Conservation (phyloP, 2,113 vertebrate species). For the Ammodramus savannarum region DNA sequence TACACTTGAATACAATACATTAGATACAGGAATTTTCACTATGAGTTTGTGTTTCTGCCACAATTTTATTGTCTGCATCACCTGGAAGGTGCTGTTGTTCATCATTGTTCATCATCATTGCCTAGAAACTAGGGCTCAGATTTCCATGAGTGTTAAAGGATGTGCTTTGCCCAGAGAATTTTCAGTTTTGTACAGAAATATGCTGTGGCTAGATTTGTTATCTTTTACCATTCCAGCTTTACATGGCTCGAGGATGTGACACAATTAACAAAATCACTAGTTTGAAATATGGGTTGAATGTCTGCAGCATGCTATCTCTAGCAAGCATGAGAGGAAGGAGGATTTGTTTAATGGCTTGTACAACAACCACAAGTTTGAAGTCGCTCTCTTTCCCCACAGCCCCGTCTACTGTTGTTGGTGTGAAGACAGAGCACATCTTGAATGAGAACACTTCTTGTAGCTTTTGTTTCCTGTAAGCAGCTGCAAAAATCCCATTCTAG, state of each 20-base stretch:
- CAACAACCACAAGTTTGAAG: not conserved
- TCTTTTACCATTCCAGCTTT: not conserved
- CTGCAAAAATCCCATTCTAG: not conserved
- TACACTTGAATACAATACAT: not conserved
- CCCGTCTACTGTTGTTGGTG: not conserved
- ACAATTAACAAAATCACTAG: not conserved
- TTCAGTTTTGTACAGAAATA: not conserved
- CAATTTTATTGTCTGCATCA: not conserved
- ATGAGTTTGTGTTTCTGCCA: not conserved
- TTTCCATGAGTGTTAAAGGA: not conserved
- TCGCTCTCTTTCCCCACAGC: fast-evolving
- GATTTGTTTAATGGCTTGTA: not conserved
- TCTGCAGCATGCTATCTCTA: not conserved
- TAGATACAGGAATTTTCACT: not conserved
- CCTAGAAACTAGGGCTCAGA: not conserved
- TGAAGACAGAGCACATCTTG: not conserved
- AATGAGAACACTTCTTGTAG: not conserved
- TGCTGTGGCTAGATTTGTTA: not conserved
- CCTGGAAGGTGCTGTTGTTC: not conserved
- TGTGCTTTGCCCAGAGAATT: not conserved
- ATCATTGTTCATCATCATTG: not conserved
- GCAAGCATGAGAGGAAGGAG: not conserved
- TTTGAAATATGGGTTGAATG: not conserved
- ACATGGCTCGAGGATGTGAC: not conserved
- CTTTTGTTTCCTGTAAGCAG: not conserved